These are phyloP conservation scores for Chrysotoxum bicinctum DNA, from an alignment of 2,888 invertebrate genomes.

Conservation along the genomic window DNA sequence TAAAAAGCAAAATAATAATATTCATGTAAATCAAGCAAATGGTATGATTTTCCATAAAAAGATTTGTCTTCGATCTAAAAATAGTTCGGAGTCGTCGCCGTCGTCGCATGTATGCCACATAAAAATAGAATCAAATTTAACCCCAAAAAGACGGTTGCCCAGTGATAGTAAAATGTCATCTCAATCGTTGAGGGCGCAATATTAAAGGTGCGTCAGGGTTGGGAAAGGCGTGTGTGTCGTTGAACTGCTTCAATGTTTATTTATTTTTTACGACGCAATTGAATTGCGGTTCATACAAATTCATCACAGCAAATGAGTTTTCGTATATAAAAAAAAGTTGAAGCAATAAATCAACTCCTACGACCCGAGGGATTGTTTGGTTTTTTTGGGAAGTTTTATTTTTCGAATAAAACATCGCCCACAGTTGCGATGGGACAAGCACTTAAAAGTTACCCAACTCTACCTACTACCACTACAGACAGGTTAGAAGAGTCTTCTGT, in stretches of 20 bases:
- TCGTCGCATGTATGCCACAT: background rate
- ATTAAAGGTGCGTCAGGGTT: background rate
- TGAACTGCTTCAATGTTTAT: constrained; percentile 10
- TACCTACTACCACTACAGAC: background rate
- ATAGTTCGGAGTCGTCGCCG: background rate
- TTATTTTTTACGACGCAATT: constrained; percentile 7
- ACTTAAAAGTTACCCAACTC: background rate
- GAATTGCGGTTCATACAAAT: background rate
- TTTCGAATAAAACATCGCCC: constrained; percentile 7
- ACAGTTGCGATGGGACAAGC: background rate
- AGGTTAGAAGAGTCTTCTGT: background rate
- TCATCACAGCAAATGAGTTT: background rate
- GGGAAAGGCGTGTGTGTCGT: background rate
- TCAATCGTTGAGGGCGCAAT: background rate
- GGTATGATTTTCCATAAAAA: background rate
- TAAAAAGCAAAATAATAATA: background rate
- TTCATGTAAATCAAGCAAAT: background rate
- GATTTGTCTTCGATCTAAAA: background rate
- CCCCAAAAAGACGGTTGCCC: background rate
- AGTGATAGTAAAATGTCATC: constrained; percentile 1
- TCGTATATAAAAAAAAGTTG: background rate
- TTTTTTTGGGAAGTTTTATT: background rate
- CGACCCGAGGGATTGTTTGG: background rate
- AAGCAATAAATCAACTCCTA: constrained; percentile 12
- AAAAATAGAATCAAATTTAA: background rate